phyloP scores from a whole-genome alignment of 2,888 invertebrate genomes.

The Iselma pallidipennis region DNA sequence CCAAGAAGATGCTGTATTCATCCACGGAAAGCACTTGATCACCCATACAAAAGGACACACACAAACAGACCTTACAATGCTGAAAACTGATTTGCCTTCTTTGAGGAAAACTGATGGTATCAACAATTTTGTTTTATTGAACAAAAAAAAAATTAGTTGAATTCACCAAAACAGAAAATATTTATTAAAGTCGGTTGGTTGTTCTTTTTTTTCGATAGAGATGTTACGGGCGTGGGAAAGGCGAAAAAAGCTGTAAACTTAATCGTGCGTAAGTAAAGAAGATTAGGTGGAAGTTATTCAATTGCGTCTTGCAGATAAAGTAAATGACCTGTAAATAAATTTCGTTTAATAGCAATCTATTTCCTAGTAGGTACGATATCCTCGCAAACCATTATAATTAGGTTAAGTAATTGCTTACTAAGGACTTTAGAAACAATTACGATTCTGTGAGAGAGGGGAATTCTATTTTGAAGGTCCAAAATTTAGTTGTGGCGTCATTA shows the following conservation, averaged over 20 bases:
- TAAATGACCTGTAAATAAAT: slow-evolving; percentile 36
- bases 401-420: slow-evolving; percentile 26
- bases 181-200: neutral
- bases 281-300: slow-evolving; percentile 39
- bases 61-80: neutral
- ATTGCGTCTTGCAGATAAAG: slow-evolving; percentile 34
- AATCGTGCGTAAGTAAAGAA: slow-evolving; percentile 36
- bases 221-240: neutral
- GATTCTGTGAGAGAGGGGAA: slow-evolving; percentile 1
- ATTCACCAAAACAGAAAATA: no score
- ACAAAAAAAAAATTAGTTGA: no score
- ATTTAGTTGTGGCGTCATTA: slow-evolving; percentile 8
- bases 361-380: slow-evolving; percentile 15
- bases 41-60: neutral
- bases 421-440: slow-evolving; percentile 15
- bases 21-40: neutral
- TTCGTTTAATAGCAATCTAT: slow-evolving; percentile 30
- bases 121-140: no score
- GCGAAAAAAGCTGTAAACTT: slow-evolving; percentile 32
- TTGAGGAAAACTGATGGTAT: neutral
- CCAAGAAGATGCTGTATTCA: neutral
- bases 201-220: neutral
- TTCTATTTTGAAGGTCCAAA: neutral
- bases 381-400: slow-evolving; percentile 21
- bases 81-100: neutral